phyloP scores from a whole-genome alignment of 2,888 invertebrate genomes.

The Papilio gigon region DNA sequence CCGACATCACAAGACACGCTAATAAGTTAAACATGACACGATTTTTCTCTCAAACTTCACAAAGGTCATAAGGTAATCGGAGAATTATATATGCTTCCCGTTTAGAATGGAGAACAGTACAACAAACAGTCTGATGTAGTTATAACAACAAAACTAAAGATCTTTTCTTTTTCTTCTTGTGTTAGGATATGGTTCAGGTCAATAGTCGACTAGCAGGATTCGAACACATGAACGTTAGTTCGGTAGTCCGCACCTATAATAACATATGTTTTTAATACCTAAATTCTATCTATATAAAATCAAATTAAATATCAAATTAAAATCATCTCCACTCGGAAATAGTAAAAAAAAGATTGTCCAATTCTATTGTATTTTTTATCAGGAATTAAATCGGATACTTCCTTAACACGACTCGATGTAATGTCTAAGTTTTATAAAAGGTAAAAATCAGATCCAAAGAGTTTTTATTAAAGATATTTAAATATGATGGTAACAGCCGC shows the following conservation, averaged over 20 bases:
- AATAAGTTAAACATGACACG: slow-evolving; percentile 21
- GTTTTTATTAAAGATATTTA: neutral
- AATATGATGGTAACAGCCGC: too few relatives aligned
- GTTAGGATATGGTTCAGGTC: too few relatives aligned
- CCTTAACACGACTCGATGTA: neutral
- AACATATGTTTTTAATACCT: too few relatives aligned
- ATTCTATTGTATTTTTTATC: slow-evolving; percentile 13
- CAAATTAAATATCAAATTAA: too few relatives aligned
- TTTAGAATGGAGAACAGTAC: neutral
- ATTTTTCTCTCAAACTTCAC: neutral
- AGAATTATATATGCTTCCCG: neutral
- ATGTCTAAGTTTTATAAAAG: neutral
- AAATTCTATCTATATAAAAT: too few relatives aligned
- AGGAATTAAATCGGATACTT: neutral
- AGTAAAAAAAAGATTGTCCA: neutral
- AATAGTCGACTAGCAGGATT: too few relatives aligned
- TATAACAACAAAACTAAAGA: too few relatives aligned
- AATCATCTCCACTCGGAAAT: neutral
- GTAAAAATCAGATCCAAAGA: neutral
- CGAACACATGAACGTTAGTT: too few relatives aligned
- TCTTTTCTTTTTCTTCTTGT: too few relatives aligned
- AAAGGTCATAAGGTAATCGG: neutral
- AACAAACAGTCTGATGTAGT: neutral
- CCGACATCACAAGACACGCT: slow-evolving; percentile 6
- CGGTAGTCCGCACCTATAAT: too few relatives aligned